Percentiles rank a stretch among this genome's conserved stretches.
Evolutionary conservation across 2,797 vertebrate species (phyloP).

Genomic region (Gouania willdenowi): DNA sequence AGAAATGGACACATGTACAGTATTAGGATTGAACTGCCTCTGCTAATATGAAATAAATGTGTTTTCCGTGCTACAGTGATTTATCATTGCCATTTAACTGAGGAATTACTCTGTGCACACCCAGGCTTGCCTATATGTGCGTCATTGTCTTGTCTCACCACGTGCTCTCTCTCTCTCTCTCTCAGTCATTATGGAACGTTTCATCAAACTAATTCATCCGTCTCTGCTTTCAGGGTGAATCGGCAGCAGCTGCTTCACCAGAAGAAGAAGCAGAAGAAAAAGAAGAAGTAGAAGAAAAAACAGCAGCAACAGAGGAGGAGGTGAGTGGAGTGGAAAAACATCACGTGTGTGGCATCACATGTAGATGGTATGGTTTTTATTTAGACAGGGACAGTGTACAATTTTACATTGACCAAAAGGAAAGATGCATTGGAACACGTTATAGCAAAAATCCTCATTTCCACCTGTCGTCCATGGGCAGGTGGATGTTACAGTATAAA

Average conservation of each 20-base stretch:
- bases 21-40: slow-evolving; percentile 58
- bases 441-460: too few relatives aligned
- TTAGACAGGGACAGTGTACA: too few relatives aligned
- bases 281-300: slow-evolving; percentile 32
- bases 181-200: slow-evolving; percentile 11
- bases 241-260: slow-evolving; percentile 37
- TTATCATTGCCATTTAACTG: too few relatives aligned
- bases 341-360: too few relatives aligned
- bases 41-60: too few relatives aligned
- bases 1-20: slow-evolving; percentile 23
- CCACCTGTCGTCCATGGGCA: too few relatives aligned
- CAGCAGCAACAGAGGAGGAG: slow-evolving; percentile 40
- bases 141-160: too few relatives aligned
- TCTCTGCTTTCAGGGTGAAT: slow-evolving; percentile 53
- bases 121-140: slow-evolving; percentile 14
- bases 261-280: slow-evolving; percentile 30
- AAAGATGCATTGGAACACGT: too few relatives aligned
- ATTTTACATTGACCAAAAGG: too few relatives aligned
- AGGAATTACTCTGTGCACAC: slow-evolving; percentile 14
- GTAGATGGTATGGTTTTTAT: too few relatives aligned
- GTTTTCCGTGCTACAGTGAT: too few relatives aligned
- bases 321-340: slow-evolving; percentile 17
- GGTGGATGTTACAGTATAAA: too few relatives aligned
- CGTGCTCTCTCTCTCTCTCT: slow-evolving; percentile 7
- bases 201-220: background rate